Base-by-base conservation (phyloP, 2,113 vertebrate genomes). In the Anguilla rostrata region DNA sequence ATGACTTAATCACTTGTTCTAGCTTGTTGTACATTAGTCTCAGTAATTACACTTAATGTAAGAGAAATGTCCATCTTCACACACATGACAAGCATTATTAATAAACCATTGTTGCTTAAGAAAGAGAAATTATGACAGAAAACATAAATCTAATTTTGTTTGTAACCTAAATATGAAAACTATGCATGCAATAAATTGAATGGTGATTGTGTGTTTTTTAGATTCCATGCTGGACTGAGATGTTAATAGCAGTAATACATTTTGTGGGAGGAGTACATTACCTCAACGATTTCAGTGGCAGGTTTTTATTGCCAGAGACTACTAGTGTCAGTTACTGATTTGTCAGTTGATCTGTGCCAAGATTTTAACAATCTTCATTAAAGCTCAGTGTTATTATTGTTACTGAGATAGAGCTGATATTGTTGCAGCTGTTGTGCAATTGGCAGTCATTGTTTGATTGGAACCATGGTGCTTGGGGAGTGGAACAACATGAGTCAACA, bases 381-480 rank as follows among this genome's bases (percentile, higher is more conserved):
- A 89, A 88, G 88, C 26, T 75, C 86, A 81, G 87, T 88, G 87
- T 90, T 90, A 95, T 93, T 90, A 87, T 88, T 84, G 90, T 93
- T 92, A 89, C 88, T 80, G 75, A 87, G 86, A 87, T 78, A 57
- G n/a, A 46, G 34, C 18, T 39, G 81, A 57, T 39, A 83, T 20
- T 1, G 11, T 63, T 83, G 81, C 63, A 83, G 46, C 66, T 53
- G 63, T 79, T 56, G 81, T n/a, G 43, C 40, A 53, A n/a, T 41
- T 60, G 86, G 63, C 85, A 71, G 53, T 41, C 86, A 84, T 82
- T 90, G 88, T 60, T 82, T 75, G 63, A 39, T 39, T 43, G 78
- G 46, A 89, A 90, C 90, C 39, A 60, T 20, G 49, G 78, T 81
- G 87, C 71, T 56, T 0, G 1, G 91, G 90, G 86, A 88, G 84